phyloP scores from a whole-genome alignment of 2,797 vertebrate species.

The Thripadectes ignobilis region DNA sequence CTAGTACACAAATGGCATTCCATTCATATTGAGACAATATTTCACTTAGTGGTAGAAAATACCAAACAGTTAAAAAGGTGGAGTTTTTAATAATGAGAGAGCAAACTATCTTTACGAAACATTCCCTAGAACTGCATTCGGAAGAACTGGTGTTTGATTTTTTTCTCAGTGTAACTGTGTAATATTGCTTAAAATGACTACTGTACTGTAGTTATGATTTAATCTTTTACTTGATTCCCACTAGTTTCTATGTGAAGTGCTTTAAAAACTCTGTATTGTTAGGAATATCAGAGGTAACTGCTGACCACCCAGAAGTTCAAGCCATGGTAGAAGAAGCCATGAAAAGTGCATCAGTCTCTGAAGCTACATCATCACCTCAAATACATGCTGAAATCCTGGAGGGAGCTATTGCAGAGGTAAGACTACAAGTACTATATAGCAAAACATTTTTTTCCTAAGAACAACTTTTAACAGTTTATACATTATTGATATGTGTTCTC shows the following conservation, averaged over 20 bases:
- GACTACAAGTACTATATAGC: background rate
- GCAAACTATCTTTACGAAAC: background rate
- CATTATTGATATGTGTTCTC: background rate
- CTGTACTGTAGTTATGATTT: background rate
- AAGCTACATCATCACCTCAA: constrained; percentile 59
- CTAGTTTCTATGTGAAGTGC: background rate
- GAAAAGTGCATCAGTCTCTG: constrained; percentile 58
- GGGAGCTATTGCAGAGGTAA: constrained; percentile 80
- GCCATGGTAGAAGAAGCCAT: constrained; percentile 76
- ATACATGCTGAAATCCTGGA: constrained; percentile 77
- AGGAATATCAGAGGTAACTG: constrained; percentile 72
- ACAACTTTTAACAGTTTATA: background rate
- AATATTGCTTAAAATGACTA: background rate
- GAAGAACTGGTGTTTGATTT: background rate
- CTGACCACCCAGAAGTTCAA: constrained; percentile 85
- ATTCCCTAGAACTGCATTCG: background rate
- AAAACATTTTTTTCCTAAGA: background rate
- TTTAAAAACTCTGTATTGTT: background rate
- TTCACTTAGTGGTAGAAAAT: background rate
- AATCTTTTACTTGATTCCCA: background rate
- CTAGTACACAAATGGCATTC: background rate
- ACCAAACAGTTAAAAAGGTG: background rate
- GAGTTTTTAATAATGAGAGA: background rate
- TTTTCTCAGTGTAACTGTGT: background rate
- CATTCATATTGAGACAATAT: background rate